phyloP scores from a whole-genome alignment of 2,113 vertebrate species.

The Carlito syrichta region DNA sequence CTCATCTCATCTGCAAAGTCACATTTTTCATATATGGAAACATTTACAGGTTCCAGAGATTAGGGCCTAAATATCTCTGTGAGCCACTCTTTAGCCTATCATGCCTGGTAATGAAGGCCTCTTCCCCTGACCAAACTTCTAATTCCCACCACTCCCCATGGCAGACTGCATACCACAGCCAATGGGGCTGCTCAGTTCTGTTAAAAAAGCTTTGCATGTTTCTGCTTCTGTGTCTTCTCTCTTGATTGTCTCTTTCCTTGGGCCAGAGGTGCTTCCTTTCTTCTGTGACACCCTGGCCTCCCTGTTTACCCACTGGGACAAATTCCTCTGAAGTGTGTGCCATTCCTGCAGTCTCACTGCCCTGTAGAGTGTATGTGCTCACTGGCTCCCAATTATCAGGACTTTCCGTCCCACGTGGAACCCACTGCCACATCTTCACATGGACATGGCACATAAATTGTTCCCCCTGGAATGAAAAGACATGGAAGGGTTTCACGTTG shows the following conservation, averaged over 20 bases:
- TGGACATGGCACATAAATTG: background rate
- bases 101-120: background rate
- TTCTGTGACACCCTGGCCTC: background rate
- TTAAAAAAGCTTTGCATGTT: background rate
- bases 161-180: background rate
- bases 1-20: background rate
- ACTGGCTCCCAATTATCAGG: background rate
- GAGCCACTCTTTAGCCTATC: background rate
- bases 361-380: background rate
- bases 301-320: background rate
- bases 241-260: background rate
- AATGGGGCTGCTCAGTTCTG: background rate
- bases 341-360: background rate
- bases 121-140: background rate
- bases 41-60: background rate
- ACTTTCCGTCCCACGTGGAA: background rate
- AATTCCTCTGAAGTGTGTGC: background rate
- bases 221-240: background rate
- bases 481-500: background rate
- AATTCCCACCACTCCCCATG: background rate
- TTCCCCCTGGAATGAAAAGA: background rate
- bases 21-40: background rate
- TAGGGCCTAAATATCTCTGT: background rate
- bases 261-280: background rate
- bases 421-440: background rate